Evolutionary conservation across 1,140 invertebrate species (phyloP).

Genomic region (Aplysia californica): DNA sequence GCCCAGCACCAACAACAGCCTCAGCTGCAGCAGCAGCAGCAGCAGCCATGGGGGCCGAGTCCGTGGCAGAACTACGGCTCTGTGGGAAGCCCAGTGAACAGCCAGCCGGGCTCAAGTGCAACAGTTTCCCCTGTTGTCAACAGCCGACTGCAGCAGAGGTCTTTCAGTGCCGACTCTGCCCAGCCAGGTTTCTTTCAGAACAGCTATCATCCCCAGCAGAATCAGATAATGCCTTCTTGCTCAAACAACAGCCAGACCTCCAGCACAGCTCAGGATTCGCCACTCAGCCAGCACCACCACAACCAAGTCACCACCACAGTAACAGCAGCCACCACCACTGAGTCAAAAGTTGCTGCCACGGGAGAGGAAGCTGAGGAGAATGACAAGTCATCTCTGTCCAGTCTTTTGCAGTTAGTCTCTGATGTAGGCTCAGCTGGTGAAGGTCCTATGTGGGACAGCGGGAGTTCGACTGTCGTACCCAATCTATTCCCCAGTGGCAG

Average conservation of each 20-base stretch:
- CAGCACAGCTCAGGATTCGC: not conserved
- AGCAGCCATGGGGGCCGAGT: not conserved
- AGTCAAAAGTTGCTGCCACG: not conserved
- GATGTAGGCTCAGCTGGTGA: constrained; percentile 21
- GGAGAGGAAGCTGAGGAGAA: too few species aligned
- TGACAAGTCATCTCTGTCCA: constrained; percentile 30
- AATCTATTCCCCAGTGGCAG: not conserved
- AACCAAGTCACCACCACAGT: not conserved
- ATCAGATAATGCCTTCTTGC: too few species aligned
- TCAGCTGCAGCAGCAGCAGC: constrained; percentile 15
- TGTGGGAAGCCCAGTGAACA: not conserved
- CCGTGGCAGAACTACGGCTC: constrained; percentile 11
- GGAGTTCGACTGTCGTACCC: not conserved
- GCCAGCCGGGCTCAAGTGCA: not conserved
- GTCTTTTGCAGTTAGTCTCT: constrained; percentile 29
- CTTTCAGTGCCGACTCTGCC: constrained; percentile 14
- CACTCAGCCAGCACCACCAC: not conserved
- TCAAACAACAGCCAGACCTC: not conserved
- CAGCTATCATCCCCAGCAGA: not conserved
- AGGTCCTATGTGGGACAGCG: not conserved
- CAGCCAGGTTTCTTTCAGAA: not conserved
- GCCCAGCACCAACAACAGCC: constrained; percentile 11
- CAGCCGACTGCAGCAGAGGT: constrained; percentile 7
- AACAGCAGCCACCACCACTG: not conserved
- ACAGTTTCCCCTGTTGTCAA: not conserved